Conservation (phyloP, 2,113 vertebrate genomes). For the Lampris incognitus region DNA sequence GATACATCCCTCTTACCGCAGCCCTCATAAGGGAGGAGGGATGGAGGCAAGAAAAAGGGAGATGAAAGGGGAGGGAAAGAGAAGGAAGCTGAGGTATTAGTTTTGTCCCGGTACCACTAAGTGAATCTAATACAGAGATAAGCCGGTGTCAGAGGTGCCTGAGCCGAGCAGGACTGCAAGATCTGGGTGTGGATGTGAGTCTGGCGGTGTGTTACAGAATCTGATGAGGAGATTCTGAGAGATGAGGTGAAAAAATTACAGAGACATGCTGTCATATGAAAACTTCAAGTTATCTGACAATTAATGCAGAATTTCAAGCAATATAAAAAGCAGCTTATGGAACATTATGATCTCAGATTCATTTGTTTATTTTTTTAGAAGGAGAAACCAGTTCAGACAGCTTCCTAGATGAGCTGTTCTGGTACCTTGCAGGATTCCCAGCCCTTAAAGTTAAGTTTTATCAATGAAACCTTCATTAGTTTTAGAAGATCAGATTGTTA, state of each 20-base stretch:
- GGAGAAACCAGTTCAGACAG: no score
- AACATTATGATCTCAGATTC: no score
- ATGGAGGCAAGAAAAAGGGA: conserved; percentile 48
- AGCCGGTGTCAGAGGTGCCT: neutral
- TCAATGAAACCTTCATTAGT: no score
- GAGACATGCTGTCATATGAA: neutral
- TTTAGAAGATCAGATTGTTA: no score
- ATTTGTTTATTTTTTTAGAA: neutral
- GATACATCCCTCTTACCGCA: conserved; percentile 60
- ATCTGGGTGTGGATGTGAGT: conserved; percentile 5
- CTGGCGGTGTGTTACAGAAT: conserved; percentile 16
- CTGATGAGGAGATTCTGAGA: conserved; percentile 48
- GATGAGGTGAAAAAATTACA: neutral
- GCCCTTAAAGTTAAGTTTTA: no score
- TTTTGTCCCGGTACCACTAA: conserved; percentile 62
- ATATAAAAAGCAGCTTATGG: conserved; percentile 21
- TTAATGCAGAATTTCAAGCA: conserved; percentile 6
- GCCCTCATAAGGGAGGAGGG: conserved; percentile 45
- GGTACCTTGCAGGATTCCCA: no score
- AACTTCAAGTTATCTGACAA: conserved; percentile 28
- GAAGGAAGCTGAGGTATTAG: conserved; percentile 61
- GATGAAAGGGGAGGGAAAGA: conserved; percentile 68
- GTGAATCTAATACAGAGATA: conserved; percentile 67
- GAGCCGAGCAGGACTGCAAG: conserved; percentile 39
- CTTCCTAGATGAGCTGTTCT: no score